phyloP scores from a whole-genome alignment of 2,113 vertebrate species.

The Nettapus auritus region DNA sequence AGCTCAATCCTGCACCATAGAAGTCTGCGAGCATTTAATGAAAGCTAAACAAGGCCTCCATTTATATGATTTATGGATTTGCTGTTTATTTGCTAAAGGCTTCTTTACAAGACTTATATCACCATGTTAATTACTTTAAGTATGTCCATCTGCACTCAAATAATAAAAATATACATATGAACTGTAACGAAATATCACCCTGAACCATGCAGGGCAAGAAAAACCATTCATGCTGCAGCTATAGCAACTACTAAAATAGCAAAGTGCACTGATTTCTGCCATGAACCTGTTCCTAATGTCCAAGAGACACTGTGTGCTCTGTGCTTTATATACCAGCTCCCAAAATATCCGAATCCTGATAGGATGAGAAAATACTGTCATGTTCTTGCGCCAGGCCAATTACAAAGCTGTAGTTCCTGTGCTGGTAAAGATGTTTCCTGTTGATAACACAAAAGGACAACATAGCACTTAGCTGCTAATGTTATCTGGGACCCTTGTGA shows the following conservation, averaged over 20 bases:
- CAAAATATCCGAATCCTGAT: conserved; percentile 90
- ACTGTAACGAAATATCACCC: background rate
- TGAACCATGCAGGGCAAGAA: background rate
- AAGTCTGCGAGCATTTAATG: background rate
- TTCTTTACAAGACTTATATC: conserved; percentile 12
- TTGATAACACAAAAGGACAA: conserved; percentile 81
- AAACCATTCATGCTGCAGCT: conserved; percentile 32
- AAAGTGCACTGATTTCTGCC: conserved; percentile 42
- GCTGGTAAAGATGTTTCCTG: conserved; percentile 96
- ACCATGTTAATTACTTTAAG: background rate
- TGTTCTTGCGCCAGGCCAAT: conserved; percentile 85
- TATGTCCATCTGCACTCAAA: background rate
- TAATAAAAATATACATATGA: conserved; percentile 1
- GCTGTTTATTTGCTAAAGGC: conserved; percentile 17
- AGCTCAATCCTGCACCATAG: background rate
- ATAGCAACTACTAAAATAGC: conserved; percentile 66
- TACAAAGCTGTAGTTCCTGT: conserved; percentile 89
- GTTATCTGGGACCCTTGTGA: conserved; percentile 84
- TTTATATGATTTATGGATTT: background rate
- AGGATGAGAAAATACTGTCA: conserved; percentile 80
- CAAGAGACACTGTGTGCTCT: conserved; percentile 50
- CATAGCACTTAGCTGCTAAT: conserved; percentile 56
- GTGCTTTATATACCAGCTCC: conserved; percentile 89
- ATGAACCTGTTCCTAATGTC: conserved; percentile 54
- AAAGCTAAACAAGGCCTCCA: conserved; percentile 18